These are phyloP conservation scores for Pogoniulus pusillus DNA, from an alignment of 2,797 vertebrate species.

Conservation along the genomic window DNA sequence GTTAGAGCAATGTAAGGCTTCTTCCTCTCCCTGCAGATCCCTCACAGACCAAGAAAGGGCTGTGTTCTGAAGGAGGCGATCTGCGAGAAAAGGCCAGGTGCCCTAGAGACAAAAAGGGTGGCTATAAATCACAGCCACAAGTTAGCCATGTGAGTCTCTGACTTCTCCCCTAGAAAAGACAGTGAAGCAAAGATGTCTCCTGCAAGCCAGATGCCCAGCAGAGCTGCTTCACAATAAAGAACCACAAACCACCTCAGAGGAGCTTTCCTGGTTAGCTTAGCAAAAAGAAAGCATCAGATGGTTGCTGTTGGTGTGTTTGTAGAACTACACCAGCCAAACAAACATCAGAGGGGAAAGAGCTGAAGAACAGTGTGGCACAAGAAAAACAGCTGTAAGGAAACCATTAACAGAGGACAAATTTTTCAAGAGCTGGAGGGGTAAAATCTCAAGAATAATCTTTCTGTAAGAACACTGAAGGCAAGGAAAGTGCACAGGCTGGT, in stretches of 20 bases:
- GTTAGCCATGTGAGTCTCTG: neutral
- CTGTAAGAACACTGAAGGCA: neutral
- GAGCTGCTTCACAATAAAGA: neutral
- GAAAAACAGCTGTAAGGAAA: neutral
- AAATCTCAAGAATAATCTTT: neutral
- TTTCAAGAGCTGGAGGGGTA: neutral
- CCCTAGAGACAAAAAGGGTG: neutral
- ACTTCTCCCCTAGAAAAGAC: neutral
- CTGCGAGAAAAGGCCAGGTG: neutral
- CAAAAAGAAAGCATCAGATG: neutral
- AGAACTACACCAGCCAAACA: neutral
- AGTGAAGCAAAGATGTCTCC: neutral
- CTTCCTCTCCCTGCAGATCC: neutral
- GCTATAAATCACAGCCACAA: neutral
- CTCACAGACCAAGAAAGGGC: neutral
- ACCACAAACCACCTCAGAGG: neutral
- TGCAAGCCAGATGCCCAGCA: neutral
- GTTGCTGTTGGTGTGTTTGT: neutral
- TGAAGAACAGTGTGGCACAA: neutral
- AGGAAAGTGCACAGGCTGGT: neutral
- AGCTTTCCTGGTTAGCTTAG: neutral
- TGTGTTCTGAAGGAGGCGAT: neutral
- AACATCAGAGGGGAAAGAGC: neutral
- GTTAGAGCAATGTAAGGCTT: neutral
- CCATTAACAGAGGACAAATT: neutral